These are phyloP conservation scores for Corythornis leucogaster DNA, from an alignment of 2,797 vertebrate species.

Conservation along the genomic window DNA sequence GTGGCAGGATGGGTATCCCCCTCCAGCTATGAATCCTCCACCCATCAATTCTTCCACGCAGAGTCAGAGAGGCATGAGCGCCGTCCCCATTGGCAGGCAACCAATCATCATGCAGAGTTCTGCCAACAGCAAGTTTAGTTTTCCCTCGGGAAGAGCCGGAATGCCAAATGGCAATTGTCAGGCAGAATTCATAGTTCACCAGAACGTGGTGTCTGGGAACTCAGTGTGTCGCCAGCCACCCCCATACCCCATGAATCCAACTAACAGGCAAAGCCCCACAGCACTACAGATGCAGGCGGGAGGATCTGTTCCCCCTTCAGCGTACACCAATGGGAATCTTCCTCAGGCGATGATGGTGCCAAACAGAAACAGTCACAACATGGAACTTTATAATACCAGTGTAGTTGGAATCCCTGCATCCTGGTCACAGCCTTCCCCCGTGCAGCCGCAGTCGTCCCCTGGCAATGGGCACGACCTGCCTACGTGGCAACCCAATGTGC, in stretches of 20 bases:
- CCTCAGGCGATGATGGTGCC: slow-evolving; percentile 88
- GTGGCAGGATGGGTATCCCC: slow-evolving; percentile 89
- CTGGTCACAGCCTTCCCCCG: slow-evolving; percentile 86
- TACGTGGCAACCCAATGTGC: slow-evolving; percentile 85
- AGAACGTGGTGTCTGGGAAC: slow-evolving; percentile 77
- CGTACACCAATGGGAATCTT: slow-evolving; percentile 89
- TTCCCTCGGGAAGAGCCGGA: slow-evolving; percentile 86
- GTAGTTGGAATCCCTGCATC: slow-evolving; percentile 81
- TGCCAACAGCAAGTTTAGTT: slow-evolving; percentile 89
- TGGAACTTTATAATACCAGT: slow-evolving; percentile 89
- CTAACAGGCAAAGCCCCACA: slow-evolving; percentile 89
- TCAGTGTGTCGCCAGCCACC: slow-evolving; percentile 87
- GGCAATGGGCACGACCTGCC: slow-evolving; percentile 88
- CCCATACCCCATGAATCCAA: slow-evolving; percentile 87
- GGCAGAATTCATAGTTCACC: slow-evolving; percentile 87
- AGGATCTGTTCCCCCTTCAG: slow-evolving; percentile 84
- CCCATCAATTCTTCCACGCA: slow-evolving; percentile 78
- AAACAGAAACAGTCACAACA: slow-evolving; percentile 93
- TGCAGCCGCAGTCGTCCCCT: slow-evolving; percentile 81
- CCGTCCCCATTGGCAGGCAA: slow-evolving; percentile 90
- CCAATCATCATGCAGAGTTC: slow-evolving; percentile 96
- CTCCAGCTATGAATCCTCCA: slow-evolving; percentile 79
- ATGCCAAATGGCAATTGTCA: slow-evolving; percentile 88
- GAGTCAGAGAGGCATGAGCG: slow-evolving; percentile 89
- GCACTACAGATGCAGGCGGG: slow-evolving; percentile 89